These are phyloP conservation scores for Leptinotarsa tumamoca DNA, from an alignment of 2,888 invertebrate species.

Conservation along the genomic window DNA sequence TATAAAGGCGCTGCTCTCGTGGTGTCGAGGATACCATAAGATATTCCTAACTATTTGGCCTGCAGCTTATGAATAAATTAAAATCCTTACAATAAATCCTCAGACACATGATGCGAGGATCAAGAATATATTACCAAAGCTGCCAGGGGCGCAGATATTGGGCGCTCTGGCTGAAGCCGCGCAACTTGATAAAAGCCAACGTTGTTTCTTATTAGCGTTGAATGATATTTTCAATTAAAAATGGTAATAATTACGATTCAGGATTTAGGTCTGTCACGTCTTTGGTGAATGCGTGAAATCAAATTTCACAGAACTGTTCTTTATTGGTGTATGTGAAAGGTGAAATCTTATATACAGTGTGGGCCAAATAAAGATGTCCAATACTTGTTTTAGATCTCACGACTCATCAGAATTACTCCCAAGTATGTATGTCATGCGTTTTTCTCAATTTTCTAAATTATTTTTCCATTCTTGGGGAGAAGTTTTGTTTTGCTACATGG, in stretches of 20 bases:
- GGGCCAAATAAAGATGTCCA: too few relatives aligned
- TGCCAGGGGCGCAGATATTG: constrained; percentile 49
- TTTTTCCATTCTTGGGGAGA: too few relatives aligned
- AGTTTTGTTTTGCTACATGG: too few relatives aligned
- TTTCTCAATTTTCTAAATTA: too few relatives aligned
- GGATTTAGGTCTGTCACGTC: constrained; percentile 34
- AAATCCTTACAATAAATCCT: constrained; percentile 66
- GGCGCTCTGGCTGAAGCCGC: constrained; percentile 26
- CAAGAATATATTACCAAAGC: constrained; percentile 64
- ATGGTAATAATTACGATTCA: constrained; percentile 35
- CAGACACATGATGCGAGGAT: constrained; percentile 62
- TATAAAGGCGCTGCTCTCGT: constrained; percentile 32
- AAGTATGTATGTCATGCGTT: too few relatives aligned
- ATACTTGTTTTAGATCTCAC: too few relatives aligned
- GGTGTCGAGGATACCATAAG: constrained; percentile 60
- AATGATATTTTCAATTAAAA: constrained; percentile 42
- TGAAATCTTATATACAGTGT: background rate
- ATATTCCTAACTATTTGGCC: constrained; percentile 62
- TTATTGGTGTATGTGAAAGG: constrained; percentile 18
- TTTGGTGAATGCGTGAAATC: constrained; percentile 37
- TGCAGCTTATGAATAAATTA: constrained; percentile 64
- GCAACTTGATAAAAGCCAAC: constrained; percentile 24
- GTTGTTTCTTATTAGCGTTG: constrained; percentile 39
- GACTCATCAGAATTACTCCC: too few relatives aligned
- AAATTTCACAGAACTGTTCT: constrained; percentile 35